Conservation (phyloP, 2,888 invertebrate species). For the Rotaria macrura region DNA sequence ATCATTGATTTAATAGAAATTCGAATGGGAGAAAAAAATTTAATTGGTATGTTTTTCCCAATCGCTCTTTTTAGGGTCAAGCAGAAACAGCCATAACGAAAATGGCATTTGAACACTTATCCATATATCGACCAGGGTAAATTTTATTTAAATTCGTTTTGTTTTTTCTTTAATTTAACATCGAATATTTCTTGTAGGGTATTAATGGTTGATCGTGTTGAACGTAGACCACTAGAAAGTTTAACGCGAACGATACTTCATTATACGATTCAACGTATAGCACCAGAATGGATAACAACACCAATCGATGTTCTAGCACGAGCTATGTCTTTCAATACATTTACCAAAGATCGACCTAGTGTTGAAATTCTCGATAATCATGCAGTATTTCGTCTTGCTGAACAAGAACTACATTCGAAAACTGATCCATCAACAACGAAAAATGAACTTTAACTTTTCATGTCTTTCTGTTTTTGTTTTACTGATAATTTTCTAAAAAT, state of each 20-base stretch:
- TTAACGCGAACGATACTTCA: conserved; percentile 35
- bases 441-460: neutral
- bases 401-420: conserved; percentile 20
- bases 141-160: conserved; percentile 29
- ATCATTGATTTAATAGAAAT: no score
- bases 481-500: no score
- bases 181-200: conserved; percentile 38
- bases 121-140: conserved; percentile 48
- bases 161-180: neutral
- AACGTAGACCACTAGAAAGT: conserved; percentile 41
- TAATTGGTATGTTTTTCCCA: no score
- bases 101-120: conserved; percentile 43
- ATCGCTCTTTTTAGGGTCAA: conserved; percentile 41
- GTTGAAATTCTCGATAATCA: conserved; percentile 43
- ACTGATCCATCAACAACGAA: neutral
- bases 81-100: conserved; percentile 46
- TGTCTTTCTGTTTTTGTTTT: neutral
- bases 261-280: conserved; percentile 41
- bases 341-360: conserved; percentile 35
- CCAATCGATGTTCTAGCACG: conserved; percentile 42
- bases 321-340: conserved; percentile 43
- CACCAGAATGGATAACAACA: conserved; percentile 44
- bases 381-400: conserved; percentile 41
- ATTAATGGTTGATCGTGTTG: conserved; percentile 43
- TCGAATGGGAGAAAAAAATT: no score